Evolutionary conservation across 2,797 vertebrate species (phyloP), one percentile per base, ranked within the genome.

Genomic region (Pipistrellus nathusii): DNA sequence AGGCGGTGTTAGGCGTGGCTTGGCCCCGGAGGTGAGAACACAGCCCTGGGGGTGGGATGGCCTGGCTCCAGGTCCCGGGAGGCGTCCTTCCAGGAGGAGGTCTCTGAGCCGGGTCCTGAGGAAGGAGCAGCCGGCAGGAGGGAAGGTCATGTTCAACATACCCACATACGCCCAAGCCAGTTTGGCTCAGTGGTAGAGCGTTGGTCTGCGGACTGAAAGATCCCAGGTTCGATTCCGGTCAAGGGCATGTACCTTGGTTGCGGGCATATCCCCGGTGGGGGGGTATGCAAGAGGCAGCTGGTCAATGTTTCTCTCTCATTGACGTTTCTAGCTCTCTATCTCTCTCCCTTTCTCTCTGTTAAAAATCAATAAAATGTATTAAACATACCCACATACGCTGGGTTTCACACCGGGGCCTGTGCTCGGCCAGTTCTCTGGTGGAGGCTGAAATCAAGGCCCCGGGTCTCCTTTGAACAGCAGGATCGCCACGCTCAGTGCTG

Each of bases 331-430:
- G 44, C 44, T 44, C 44, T 44, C 44, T 44, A 44, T 44, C 44
- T 10, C 44, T 44, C 44, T 44, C 10, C 44, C 44, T 44, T 44
- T 10, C 44, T 44, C 44, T 44, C 44, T 44, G 44, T 44, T 9
- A 44, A 44, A 44, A 9, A 44, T 11, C 44, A 44, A 44, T 44
- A 44, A 44, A 2, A 10, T 44, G 4, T 44, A 44, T 44, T 44
- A 41, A 95, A 88, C 86, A 62, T 9, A 41, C 53, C 59, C 78
- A 83, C 41, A 68, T 90, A 75, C 3, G 59, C 84, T 85, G 71
- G 53, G 88, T 88, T 95, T 95, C 94, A 85, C 64, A 94, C 75
- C 20, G 17, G 76, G 7, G 62, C 57, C 57, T 25, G 5, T 32
- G 57, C 53, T 48, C 46, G 72, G 77, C 92, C 81, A 25, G 78